Percentiles rank a stretch among this genome's conserved stretches.
phyloP scores from a whole-genome alignment of 2,113 vertebrate species.

The Catharus fuscescens region DNA sequence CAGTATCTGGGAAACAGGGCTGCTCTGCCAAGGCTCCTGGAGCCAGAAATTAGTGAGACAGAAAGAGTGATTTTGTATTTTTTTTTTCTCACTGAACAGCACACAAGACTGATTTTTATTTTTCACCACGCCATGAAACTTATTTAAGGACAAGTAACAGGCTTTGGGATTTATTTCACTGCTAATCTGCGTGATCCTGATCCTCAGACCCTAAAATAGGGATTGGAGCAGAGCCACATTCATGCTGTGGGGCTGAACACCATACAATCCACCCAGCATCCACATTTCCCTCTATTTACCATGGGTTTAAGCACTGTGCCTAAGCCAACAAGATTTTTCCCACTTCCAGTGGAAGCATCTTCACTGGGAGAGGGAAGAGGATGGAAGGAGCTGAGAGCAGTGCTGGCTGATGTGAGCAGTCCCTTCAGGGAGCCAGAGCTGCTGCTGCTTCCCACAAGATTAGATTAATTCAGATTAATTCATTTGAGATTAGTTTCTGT shows the following conservation, averaged over 20 bases:
- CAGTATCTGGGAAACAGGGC: not conserved
- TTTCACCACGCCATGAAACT: not conserved
- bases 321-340: not conserved
- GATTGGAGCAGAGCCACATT: not conserved
- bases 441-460: not conserved
- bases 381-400: not conserved
- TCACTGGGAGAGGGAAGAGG: not conserved
- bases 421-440: not conserved
- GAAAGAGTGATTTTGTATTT: not conserved
- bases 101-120: not conserved
- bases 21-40: not conserved
- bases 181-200: not conserved
- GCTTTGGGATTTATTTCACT: not conserved
- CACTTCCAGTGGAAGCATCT: not conserved
- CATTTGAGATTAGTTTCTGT: not conserved
- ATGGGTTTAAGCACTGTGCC: not conserved
- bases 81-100: not conserved
- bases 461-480: not conserved
- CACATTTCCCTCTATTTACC: not conserved
- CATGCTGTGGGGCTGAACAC: not conserved
- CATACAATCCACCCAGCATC: not conserved
- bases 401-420: not conserved
- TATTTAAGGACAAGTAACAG: not conserved
- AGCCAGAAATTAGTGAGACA: not conserved
- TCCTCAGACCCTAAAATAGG: not conserved